These are phyloP conservation scores for Ondatra zibethicus DNA, from an alignment of 2,113 vertebrate genomes.

Conservation along the genomic window DNA sequence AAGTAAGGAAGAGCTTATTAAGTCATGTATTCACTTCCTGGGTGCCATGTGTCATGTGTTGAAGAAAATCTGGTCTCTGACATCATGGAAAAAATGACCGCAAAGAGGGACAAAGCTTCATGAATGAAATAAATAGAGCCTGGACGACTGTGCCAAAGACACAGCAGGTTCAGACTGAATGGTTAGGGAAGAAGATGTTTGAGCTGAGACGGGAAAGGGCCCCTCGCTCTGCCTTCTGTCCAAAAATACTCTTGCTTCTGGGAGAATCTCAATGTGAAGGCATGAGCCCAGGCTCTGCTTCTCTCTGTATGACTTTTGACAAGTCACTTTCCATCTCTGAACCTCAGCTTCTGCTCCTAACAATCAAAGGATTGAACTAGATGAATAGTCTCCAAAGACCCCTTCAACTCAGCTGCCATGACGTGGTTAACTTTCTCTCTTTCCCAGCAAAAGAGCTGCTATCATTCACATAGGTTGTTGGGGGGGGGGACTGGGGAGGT, in stretches of 20 bases:
- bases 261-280: background rate
- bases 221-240: slow-evolving; percentile 11
- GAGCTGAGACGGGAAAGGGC: background rate
- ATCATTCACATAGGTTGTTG: background rate
- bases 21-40: background rate
- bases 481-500: background rate
- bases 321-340: background rate
- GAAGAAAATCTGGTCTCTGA: background rate
- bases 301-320: background rate
- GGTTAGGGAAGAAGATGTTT: background rate
- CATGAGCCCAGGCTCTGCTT: background rate
- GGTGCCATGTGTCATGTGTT: background rate
- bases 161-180: background rate
- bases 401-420: background rate
- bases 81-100: background rate
- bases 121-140: background rate
- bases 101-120: background rate
- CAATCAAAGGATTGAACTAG: background rate
- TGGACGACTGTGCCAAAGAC: background rate
- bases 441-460: background rate
- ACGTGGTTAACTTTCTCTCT: background rate
- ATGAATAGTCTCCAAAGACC: background rate
- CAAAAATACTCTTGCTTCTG: background rate
- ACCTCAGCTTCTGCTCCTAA: background rate
- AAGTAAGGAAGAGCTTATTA: background rate